These are phyloP conservation scores for Phallusia fumigata DNA, from an alignment of 23 tunicate genomes.

Conservation along the genomic window DNA sequence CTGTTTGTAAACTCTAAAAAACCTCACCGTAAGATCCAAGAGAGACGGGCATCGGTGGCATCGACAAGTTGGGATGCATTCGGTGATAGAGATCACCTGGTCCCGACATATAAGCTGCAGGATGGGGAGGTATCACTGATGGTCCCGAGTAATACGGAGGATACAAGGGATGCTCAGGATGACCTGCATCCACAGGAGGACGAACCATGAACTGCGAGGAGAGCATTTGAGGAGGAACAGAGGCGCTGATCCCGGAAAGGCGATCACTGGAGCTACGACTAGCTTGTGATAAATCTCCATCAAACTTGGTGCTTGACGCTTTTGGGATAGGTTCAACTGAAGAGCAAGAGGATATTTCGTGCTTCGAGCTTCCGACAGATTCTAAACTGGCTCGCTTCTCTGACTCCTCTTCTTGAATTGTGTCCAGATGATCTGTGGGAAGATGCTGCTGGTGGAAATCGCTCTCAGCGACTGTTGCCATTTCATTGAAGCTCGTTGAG, in stretches of 20 bases:
- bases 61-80: constrained; percentile 4
- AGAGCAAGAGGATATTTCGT: constrained; percentile 15
- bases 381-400: background rate
- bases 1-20: too few species aligned
- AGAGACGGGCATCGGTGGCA: background rate
- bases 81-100: background rate
- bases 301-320: background rate
- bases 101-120: background rate
- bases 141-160: background rate
- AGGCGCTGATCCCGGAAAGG: background rate
- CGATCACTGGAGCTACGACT: background rate
- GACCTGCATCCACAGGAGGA: constrained; percentile 6
- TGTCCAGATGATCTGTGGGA: background rate
- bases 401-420: constrained; percentile 1
- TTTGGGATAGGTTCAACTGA: constrained; percentile 1
- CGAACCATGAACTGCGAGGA: background rate
- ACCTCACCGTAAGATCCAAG: background rate
- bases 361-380: background rate
- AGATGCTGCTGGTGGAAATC: constrained; percentile 30
- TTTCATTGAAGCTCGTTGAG: constrained; percentile 58
- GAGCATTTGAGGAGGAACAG: background rate
- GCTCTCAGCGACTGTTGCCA: constrained; percentile 63
- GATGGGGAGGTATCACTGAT: background rate
- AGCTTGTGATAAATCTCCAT: background rate
- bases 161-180: background rate